Evolutionary conservation across 2,113 vertebrate species (phyloP).

Genomic region (Cairina moschata): DNA sequence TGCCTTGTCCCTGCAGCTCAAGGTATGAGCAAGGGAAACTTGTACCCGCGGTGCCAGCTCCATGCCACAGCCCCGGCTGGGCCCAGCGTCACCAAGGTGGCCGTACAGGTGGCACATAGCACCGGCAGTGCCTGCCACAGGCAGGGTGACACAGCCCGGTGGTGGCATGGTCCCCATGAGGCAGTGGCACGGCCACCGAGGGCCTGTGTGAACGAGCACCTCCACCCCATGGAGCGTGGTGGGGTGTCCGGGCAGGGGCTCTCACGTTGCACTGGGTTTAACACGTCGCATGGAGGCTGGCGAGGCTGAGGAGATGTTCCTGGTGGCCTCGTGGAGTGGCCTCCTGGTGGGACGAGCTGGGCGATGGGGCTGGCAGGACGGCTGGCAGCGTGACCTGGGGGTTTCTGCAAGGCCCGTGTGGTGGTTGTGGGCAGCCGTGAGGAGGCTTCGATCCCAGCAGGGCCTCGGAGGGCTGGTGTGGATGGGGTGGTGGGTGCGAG

Average conservation of each 20-base stretch:
- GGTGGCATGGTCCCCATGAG: background rate
- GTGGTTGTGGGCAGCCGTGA: background rate
- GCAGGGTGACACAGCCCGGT: background rate
- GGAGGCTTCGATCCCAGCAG: background rate
- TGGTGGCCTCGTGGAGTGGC: background rate
- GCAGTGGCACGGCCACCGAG: background rate
- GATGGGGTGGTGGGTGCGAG: background rate
- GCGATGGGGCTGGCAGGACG: background rate
- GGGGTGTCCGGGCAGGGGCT: background rate
- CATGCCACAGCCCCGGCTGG: background rate
- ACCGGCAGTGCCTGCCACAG: no score
- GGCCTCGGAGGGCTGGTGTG: background rate
- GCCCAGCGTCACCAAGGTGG: background rate
- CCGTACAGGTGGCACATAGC: no score
- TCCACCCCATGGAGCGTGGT: rapidly evolving
- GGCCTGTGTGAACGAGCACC: background rate
- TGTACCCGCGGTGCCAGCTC: background rate
- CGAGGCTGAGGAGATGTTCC: background rate
- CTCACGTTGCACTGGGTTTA: background rate
- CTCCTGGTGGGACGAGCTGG: background rate
- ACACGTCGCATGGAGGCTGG: background rate
- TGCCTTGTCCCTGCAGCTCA: background rate
- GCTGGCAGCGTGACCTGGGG: rapidly evolving
- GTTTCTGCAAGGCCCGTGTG: background rate
- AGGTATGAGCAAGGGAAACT: background rate